Evolutionary conservation across 2,888 invertebrate genomes (phyloP).

Genomic region (Mythimna ferrago): DNA sequence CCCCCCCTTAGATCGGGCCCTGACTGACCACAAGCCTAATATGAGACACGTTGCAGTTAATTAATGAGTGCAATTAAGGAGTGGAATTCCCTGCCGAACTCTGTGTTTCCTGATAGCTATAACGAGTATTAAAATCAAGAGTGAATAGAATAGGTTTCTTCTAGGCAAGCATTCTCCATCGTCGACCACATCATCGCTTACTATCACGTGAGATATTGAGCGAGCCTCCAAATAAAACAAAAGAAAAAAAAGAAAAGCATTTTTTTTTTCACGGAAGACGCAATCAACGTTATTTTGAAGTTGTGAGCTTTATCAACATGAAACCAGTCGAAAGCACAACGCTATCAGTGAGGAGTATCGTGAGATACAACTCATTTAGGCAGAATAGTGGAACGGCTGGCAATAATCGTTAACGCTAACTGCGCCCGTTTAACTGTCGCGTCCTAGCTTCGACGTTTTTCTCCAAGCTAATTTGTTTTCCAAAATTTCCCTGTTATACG

Average conservation of each 20-base stretch:
- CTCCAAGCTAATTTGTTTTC: slow-evolving; percentile 72
- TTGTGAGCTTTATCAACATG: slow-evolving; percentile 21
- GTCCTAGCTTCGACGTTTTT: slow-evolving; percentile 73
- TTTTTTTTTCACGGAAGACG: neutral
- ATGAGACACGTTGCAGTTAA: neutral
- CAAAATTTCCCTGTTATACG: slow-evolving; percentile 65
- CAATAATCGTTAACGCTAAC: slow-evolving; percentile 85
- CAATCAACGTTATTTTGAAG: slow-evolving; percentile 19
- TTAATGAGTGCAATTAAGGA: too few relatives aligned
- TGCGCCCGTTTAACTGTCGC: slow-evolving; percentile 76
- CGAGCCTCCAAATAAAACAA: too few relatives aligned
- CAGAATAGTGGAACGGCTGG: slow-evolving; percentile 77
- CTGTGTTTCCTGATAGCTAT: too few relatives aligned
- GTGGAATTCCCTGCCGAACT: too few relatives aligned
- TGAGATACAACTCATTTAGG: slow-evolving; percentile 81
- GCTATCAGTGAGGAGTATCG: slow-evolving; percentile 73
- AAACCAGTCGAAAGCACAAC: slow-evolving; percentile 32
- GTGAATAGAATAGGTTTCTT: too few relatives aligned
- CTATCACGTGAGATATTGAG: too few relatives aligned
- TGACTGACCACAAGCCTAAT: neutral
- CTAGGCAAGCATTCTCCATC: too few relatives aligned
- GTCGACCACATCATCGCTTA: too few relatives aligned
- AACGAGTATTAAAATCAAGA: too few relatives aligned
- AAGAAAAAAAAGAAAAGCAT: neutral
- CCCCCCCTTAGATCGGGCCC: too few relatives aligned